Conservation (phyloP, 64 coral and sea anemone genomes). For the Cladopsammia gracilis region DNA sequence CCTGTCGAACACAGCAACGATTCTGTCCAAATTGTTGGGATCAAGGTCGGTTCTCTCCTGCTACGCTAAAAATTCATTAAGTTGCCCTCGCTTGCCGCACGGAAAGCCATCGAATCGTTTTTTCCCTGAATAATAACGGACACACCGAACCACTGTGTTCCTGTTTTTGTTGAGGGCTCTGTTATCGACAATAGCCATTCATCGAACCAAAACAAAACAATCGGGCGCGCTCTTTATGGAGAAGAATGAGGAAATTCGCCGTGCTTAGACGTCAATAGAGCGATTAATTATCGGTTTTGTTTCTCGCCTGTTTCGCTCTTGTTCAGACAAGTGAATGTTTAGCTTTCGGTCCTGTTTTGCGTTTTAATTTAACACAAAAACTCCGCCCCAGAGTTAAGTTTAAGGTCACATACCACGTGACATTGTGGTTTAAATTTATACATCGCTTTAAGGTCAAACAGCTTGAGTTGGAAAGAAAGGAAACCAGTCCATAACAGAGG, state of each 20-base stretch:
- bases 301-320: conserved; percentile 39
- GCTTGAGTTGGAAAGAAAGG: background rate
- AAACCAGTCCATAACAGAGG: background rate
- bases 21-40: conserved; percentile 2
- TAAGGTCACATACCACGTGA: conserved; percentile 3
- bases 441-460: background rate
- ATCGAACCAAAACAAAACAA: conserved; percentile 36
- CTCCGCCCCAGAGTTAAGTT: background rate
- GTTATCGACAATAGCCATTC: conserved; percentile 38
- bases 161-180: conserved; percentile 23
- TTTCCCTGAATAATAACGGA: background rate
- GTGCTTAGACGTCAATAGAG: conserved; percentile 40
- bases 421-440: background rate
- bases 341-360: conserved; percentile 20
- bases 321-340: conserved; percentile 37
- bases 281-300: conserved; percentile 56
- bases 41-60: background rate
- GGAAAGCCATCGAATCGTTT: background rate
- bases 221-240: background rate
- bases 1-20: conserved; percentile 55
- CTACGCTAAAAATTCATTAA: background rate
- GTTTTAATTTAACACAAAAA: conserved; percentile 8
- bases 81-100: background rate
- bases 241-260: conserved; percentile 45
- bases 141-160: background rate